These are phyloP conservation scores for cat (Felis catus) DNA, from an alignment of 2,113 vertebrate species.

Conservation along the genomic window F.catus_Fca126_mat1.0 CM031414.1:92646501-92647000, in stretches of 20 bases:
- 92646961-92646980: background rate
- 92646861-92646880: background rate
- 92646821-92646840: background rate
- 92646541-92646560: background rate
- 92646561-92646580: no score
- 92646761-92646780: background rate
- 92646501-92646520: background rate
- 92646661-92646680: no score
- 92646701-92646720: no score
- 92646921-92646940: background rate
- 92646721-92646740: no score
- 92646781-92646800: background rate
- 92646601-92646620: no score
- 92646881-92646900: background rate
- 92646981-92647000: background rate
- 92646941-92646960: background rate
- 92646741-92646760: no score
- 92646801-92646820: background rate
- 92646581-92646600: no score
- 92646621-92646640: no score
- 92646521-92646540: background rate
- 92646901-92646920: background rate
- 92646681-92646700: no score
- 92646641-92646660: no score
- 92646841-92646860: background rate